A percentile compares a stretch with the other conserved stretches of the same genome.
phyloP scores from a whole-genome alignment of 2,113 vertebrate genomes.

The Oncorhynchus mykiss region DNA sequence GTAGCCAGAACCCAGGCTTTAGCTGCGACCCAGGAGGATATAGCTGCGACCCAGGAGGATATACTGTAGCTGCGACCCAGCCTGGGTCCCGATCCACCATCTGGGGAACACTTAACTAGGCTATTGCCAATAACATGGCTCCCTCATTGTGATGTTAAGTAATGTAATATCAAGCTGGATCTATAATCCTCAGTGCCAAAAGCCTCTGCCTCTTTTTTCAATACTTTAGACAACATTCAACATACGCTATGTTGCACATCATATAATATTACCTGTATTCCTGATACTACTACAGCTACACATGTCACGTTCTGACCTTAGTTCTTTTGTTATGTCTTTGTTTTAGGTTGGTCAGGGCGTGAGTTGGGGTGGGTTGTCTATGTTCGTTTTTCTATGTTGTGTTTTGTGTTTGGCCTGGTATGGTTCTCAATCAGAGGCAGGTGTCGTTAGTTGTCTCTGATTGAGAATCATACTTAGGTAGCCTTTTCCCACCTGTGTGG shows the following conservation, averaged over 20 bases:
- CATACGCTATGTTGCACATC: constrained; percentile 10
- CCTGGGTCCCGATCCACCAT: neutral
- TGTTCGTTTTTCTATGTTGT: too few relatives aligned
- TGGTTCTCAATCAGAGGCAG: too few relatives aligned
- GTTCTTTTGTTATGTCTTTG: too few relatives aligned
- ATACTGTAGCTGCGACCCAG: neutral
- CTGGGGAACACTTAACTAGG: constrained; percentile 10
- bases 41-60: neutral
- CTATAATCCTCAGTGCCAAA: neutral
- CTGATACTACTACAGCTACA: neutral
- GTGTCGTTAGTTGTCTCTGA: too few relatives aligned
- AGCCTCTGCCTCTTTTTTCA: neutral
- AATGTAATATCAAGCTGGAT: constrained; percentile 5
- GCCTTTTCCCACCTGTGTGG: too few relatives aligned
- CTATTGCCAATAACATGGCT: neutral
- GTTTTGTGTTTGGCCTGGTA: too few relatives aligned
- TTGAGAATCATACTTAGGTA: too few relatives aligned
- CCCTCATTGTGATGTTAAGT: constrained; percentile 11
- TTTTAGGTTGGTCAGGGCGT: too few relatives aligned
- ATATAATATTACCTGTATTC: neutral
- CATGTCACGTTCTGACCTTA: too few relatives aligned
- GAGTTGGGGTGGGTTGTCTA: too few relatives aligned
- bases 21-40: neutral
- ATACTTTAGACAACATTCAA: constrained; percentile 6
- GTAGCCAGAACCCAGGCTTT: constrained; percentile 14